Conservation (phyloP, 1,140 invertebrate species). For the Drosophila eugracilis region DNA sequence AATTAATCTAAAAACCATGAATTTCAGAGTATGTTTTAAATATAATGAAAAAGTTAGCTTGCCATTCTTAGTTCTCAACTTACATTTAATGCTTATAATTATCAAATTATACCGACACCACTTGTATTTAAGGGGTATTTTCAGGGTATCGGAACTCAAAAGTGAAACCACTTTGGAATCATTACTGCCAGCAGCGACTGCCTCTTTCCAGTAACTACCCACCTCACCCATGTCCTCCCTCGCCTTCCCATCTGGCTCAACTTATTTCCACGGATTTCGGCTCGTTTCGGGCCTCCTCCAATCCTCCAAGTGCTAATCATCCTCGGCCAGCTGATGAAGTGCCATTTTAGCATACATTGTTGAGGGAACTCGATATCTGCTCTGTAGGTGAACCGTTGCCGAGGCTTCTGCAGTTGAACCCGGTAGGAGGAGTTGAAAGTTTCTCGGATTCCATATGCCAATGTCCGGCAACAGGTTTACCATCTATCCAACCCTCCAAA, state of each 20-base stretch:
- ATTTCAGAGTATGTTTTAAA: no score
- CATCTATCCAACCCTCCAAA: conserved; percentile 15
- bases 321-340: conserved; percentile 50
- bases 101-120: background rate
- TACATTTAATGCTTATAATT: no score
- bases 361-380: conserved; percentile 58
- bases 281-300: conserved; percentile 41
- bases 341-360: conserved; percentile 65
- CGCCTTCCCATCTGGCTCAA: conserved; percentile 12
- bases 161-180: conserved; percentile 67
- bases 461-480: conserved; percentile 58
- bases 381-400: conserved; percentile 49
- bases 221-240: background rate
- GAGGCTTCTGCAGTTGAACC: conserved; percentile 11
- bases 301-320: conserved; percentile 48
- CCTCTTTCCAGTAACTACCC: conserved; percentile 29
- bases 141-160: conserved; percentile 40
- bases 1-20: no score
- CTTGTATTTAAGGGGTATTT: background rate
- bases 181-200: conserved; percentile 44
- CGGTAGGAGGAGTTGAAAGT: conserved; percentile 28
- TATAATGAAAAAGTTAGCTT: no score
- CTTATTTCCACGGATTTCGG: conserved; percentile 26
- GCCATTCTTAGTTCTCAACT: no score
- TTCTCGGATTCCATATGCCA: conserved; percentile 22